phyloP scores from a whole-genome alignment of 2,888 invertebrate genomes.

The Smittia aterrima region DNA sequence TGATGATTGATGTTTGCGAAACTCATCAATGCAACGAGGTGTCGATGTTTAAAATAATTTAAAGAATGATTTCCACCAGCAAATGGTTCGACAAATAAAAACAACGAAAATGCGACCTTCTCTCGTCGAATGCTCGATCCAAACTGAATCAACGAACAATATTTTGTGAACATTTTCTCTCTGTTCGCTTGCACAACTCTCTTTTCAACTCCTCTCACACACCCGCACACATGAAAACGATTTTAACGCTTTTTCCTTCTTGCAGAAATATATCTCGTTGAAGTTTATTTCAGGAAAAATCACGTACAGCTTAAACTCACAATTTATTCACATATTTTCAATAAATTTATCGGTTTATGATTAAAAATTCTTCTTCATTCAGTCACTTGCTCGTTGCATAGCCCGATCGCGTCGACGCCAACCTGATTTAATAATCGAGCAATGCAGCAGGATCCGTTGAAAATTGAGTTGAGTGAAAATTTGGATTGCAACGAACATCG shows the following conservation, averaged over 20 bases:
- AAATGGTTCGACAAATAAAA: neutral
- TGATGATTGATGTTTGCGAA: neutral
- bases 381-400: too few species aligned
- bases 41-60: neutral
- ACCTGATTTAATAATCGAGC: too few species aligned
- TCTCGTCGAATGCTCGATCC: neutral
- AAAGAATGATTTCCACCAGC: neutral
- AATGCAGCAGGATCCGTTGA: neutral
- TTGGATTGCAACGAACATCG: neutral
- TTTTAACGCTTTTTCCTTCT: constrained; percentile 1
- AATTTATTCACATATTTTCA: too few species aligned
- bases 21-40: neutral
- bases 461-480: constrained; percentile 9
- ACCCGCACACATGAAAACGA: neutral
- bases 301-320: too few species aligned
- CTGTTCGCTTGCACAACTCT: neutral
- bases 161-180: neutral
- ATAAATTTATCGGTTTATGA: too few species aligned
- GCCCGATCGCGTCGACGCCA: too few species aligned
- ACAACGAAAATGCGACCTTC: neutral
- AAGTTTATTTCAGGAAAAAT: too few species aligned
- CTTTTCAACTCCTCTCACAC: neutral
- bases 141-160: neutral
- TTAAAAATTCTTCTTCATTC: too few species aligned
- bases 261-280: too few species aligned